Percentiles rank a stretch among this genome's conserved stretches.
phyloP scores from a whole-genome alignment of 2,888 invertebrate genomes.

The Ectemnius cavifrons region DNA sequence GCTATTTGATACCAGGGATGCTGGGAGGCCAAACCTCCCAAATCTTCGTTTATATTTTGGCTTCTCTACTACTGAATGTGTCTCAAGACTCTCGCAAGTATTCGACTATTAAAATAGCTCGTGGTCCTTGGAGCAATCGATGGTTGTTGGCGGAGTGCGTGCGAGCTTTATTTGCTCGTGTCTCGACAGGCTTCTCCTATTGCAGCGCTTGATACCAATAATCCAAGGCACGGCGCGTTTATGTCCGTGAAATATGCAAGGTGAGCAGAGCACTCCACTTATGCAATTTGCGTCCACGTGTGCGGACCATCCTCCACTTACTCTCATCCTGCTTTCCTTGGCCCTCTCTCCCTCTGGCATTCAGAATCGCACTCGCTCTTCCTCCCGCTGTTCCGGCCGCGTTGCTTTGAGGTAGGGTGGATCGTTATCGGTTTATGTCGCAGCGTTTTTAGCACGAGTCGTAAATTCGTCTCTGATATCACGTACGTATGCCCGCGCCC shows the following conservation, averaged over 20 bases:
- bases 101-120: slow-evolving; percentile 34
- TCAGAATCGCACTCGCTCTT: not conserved
- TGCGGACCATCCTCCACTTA: slow-evolving; percentile 16
- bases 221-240: slow-evolving; percentile 42
- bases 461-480: slow-evolving; percentile 48
- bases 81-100: too few species aligned
- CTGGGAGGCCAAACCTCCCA: too few species aligned
- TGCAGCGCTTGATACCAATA: slow-evolving; percentile 52
- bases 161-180: slow-evolving; percentile 50
- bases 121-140: slow-evolving; percentile 19
- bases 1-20: too few species aligned
- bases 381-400: not conserved
- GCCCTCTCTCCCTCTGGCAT: slow-evolving; percentile 10
- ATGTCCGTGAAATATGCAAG: slow-evolving; percentile 31
- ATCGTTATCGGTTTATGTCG: slow-evolving; percentile 54
- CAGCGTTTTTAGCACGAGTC: slow-evolving; percentile 46
- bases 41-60: too few species aligned
- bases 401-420: slow-evolving; percentile 20
- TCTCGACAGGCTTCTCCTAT: slow-evolving; percentile 52
- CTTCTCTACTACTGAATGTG: too few species aligned
- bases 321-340: slow-evolving; percentile 22
- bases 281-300: slow-evolving; percentile 51
- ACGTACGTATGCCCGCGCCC: slow-evolving; percentile 9
- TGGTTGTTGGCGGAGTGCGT: slow-evolving; percentile 18
- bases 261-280: slow-evolving; percentile 29